Percentiles rank a stretch among this genome's conserved stretches.
These are phyloP conservation scores for Peromyscus maniculatus DNA, from an alignment of 2,113 vertebrate genomes.

Conservation along the genomic window DNA sequence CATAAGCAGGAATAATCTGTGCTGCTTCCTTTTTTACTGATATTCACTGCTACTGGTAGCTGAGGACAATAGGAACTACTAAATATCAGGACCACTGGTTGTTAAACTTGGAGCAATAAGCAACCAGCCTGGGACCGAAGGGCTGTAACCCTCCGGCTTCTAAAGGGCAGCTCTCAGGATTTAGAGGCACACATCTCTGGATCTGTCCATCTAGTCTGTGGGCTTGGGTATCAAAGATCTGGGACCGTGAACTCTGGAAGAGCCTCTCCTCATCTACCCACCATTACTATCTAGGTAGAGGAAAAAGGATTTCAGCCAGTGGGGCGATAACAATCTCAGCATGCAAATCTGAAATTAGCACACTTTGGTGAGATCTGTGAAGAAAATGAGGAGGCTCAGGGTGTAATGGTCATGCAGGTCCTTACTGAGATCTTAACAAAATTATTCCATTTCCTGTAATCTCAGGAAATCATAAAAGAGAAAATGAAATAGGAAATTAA, in stretches of 20 bases:
- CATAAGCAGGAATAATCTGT: fast-evolving
- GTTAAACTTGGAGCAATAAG: not conserved
- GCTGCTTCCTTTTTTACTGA: not conserved
- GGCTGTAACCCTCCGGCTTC: not conserved
- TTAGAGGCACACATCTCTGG: not conserved
- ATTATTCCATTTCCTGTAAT: not conserved
- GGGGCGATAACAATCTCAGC: not conserved
- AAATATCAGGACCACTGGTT: not conserved
- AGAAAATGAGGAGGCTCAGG: not conserved
- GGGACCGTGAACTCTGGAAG: not conserved
- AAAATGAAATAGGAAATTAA: not conserved
- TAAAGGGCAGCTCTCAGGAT: not conserved
- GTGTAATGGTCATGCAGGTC: not conserved
- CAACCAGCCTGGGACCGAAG: not conserved
- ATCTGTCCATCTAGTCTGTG: not conserved
- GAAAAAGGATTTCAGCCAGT: not conserved
- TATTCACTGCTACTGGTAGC: too few relatives aligned
- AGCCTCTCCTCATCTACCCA: not conserved
- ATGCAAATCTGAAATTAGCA: not conserved
- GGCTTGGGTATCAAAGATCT: not conserved
- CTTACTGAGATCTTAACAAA: not conserved
- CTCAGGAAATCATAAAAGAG: not conserved
- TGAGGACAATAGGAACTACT: not conserved
- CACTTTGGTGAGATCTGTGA: not conserved
- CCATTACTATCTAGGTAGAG: not conserved